phyloP scores from a whole-genome alignment of 2,797 vertebrate species.

The Spea hammondii region DNA sequence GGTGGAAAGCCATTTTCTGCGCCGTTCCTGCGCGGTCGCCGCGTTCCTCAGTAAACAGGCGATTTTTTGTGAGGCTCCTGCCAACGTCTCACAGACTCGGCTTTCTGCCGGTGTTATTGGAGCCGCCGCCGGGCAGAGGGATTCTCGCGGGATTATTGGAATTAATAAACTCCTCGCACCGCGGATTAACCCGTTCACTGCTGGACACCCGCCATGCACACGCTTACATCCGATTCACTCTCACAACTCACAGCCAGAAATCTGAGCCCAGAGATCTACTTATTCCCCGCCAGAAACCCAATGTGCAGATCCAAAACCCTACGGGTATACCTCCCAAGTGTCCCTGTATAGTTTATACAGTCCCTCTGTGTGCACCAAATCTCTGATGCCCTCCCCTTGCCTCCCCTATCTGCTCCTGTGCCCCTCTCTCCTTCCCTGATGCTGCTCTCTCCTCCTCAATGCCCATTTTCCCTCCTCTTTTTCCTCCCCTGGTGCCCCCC shows the following conservation, averaged over 20 bases:
- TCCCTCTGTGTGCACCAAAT: too few relatives aligned
- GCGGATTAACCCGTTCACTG: conserved; percentile 1
- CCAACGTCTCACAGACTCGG: neutral
- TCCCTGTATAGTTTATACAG: too few relatives aligned
- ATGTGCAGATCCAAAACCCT: too few relatives aligned
- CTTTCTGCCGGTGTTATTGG: conserved; percentile 16
- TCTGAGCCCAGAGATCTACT: neutral
- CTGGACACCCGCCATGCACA: neutral
- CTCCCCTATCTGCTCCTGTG: too few relatives aligned
- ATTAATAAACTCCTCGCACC: conserved; percentile 30
- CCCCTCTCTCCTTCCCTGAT: too few relatives aligned
- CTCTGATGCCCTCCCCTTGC: too few relatives aligned
- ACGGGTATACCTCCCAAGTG: too few relatives aligned
- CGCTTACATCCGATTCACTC: neutral
- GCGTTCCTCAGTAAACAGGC: too few relatives aligned
- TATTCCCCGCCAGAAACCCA: neutral
- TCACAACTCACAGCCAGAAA: neutral
- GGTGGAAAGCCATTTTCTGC: neutral
- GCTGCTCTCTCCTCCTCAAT: too few relatives aligned
- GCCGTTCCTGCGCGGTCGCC: too few relatives aligned
- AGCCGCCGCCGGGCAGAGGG: conserved; percentile 21
- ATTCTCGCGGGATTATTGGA: conserved; percentile 17
- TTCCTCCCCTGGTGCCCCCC: too few relatives aligned
- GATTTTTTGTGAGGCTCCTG: neutral
- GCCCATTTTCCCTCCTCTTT: too few relatives aligned